These are phyloP conservation scores for Phyllotreta striolata DNA, from an alignment of 2,888 invertebrate genomes.

Conservation along the genomic window DNA sequence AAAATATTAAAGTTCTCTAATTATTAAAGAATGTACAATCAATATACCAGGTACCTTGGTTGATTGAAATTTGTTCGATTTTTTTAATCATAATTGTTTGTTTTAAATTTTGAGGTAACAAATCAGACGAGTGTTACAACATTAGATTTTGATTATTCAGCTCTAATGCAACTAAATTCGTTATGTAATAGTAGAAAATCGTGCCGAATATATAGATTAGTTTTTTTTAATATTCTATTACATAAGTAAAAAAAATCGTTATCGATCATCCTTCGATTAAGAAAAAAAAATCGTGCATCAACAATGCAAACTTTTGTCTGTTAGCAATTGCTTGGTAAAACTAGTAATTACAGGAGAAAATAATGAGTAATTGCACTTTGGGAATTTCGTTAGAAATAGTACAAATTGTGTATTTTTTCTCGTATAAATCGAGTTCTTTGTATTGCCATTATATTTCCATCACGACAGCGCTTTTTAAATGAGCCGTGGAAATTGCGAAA, in stretches of 20 bases:
- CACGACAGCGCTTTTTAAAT: constrained; percentile 8
- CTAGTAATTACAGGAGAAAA: too few relatives aligned
- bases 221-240: not conserved
- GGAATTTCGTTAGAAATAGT: not conserved
- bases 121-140: constrained; percentile 8
- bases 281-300: too few relatives aligned
- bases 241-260: constrained; percentile 7
- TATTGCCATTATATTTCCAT: constrained; percentile 5
- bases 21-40: too few relatives aligned
- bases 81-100: not conserved
- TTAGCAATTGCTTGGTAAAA: too few relatives aligned
- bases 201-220: not conserved
- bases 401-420: not conserved
- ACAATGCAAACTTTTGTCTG: too few relatives aligned
- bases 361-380: too few relatives aligned
- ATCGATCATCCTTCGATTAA: not conserved
- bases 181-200: constrained; percentile 13
- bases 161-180: constrained; percentile 7
- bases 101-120: not conserved
- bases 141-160: constrained; percentile 17
- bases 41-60: too few relatives aligned
- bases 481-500: constrained; percentile 11
- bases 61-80: too few relatives aligned
- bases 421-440: not conserved
- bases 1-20: too few relatives aligned